Evolutionary conservation across 2,888 invertebrate genomes (phyloP), one percentile per base, ranked within the genome.

Genomic region (Scaptomyza caliginosa): DNA sequence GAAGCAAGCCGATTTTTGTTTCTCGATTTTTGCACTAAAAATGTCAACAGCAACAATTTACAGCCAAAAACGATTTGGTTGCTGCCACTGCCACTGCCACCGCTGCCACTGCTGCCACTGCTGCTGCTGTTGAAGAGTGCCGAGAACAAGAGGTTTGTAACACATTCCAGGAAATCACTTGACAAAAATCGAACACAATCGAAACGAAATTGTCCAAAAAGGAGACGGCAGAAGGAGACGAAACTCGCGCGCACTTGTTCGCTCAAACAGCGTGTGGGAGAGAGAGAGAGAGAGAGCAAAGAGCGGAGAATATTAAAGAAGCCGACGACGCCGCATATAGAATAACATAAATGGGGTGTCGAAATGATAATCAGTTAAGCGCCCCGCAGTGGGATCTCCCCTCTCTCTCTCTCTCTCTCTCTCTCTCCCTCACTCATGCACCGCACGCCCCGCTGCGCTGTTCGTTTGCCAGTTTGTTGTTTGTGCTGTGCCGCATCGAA

Each of bases 261-360:
- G 16, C 28, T 43, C 11, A 10, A 10, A 26, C 16, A 39, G 34
- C 28, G n/a, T 40, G 49, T 56, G 34, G 8, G 30, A 26, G 21
- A 34, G 7, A n/a, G n/a, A n/a, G n/a, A n/a, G n/a, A n/a, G n/a
- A 30, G n/a, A n/a, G 23, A 10, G 10, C 34, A 34, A n/a, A n/a
- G n/a, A n/a, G 19, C 10, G 17, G 2, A 7, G 21, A 32, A 24
- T 34, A 40, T 16, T 34, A 58, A 26, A 38, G 26, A 46, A 52
- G 67, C 67, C 62, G 78, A 57, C 74, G 70, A 55, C 60, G 70
- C 66, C 71, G 69, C 55, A 45, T 28, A 28, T 28, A 54, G 70
- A 34, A 30, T 64, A 75, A 75, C 76, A 74, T 74, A 84, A 88
- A 88, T 87, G 79, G 89, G 88, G 89, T 89, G 89, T 86, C 88